Percentiles rank a stretch among this genome's conserved stretches.
Conservation (phyloP, 2,888 invertebrate genomes). For the Biston stratarius region DNA sequence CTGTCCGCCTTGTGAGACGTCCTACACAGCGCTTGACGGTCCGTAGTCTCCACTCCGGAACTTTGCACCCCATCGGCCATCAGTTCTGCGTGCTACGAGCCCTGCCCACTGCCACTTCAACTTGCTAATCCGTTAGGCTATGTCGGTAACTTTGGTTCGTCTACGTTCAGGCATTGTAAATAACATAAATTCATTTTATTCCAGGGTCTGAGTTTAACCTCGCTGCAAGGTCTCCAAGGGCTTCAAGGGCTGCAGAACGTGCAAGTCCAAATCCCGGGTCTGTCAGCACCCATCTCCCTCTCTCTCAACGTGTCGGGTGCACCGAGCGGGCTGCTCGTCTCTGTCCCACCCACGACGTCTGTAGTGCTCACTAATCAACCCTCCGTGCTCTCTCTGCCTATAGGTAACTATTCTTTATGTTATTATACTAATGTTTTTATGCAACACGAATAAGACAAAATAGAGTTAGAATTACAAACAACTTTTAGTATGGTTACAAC, state of each 20-base stretch:
- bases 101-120: too few species aligned
- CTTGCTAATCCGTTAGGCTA: too few species aligned
- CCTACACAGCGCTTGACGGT: too few species aligned
- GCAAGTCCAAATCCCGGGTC: conserved; percentile 93
- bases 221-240: conserved; percentile 88
- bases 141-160: too few species aligned
- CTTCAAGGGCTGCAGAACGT: conserved; percentile 93
- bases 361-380: conserved; percentile 84
- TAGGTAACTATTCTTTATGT: conserved; percentile 73
- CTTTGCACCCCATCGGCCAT: too few species aligned
- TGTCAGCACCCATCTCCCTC: conserved; percentile 94
- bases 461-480: too few species aligned
- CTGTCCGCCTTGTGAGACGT: too few species aligned
- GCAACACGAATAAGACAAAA: too few species aligned
- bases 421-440: neutral
- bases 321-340: conserved; percentile 88
- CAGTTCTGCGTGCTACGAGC: too few species aligned
- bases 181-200: neutral
- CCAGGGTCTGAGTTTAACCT: conserved; percentile 91
- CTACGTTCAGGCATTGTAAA: neutral
- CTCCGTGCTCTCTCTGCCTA: conserved; percentile 87
- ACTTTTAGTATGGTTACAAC: too few species aligned
- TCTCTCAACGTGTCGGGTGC: conserved; percentile 91
- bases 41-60: too few species aligned
- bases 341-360: conserved; percentile 86